Conservation (phyloP, 2,888 invertebrate species). For the Parochlus steinenii region DNA sequence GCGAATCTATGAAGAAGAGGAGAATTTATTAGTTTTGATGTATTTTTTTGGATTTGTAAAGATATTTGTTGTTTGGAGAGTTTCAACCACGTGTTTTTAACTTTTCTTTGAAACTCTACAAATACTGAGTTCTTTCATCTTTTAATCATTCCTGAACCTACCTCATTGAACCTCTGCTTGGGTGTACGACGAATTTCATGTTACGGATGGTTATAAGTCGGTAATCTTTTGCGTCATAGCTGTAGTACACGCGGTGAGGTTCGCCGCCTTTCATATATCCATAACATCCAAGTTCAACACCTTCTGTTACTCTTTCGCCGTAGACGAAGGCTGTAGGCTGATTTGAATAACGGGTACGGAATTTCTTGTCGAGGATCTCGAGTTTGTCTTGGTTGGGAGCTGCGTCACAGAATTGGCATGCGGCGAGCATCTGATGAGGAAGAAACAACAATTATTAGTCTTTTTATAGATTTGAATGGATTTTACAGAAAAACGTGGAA, state of each 20-base stretch:
- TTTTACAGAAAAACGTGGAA: too few species aligned
- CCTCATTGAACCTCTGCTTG: conserved; percentile 4
- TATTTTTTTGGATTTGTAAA: neutral
- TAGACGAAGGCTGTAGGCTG: conserved; percentile 6
- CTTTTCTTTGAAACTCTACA: conserved; percentile 1
- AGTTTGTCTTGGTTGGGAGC: conserved; percentile 3
- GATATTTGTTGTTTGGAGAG: neutral
- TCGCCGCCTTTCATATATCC: conserved; percentile 10
- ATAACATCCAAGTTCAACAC: conserved; percentile 9
- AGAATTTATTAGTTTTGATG: too few species aligned
- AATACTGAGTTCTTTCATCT: too few species aligned
- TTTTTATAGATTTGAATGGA: too few species aligned
- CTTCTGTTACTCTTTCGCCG: neutral
- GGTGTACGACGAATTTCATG: conserved; percentile 9
- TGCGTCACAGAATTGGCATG: neutral
- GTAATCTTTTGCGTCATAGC: conserved; percentile 9
- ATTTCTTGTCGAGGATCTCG: conserved; percentile 6
- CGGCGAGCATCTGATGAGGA: conserved; percentile 5
- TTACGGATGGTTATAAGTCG: conserved; percentile 9
- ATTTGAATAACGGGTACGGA: conserved; percentile 4
- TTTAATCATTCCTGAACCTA: too few species aligned
- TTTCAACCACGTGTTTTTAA: neutral
- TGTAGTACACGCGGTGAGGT: conserved; percentile 9
- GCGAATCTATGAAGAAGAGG: conserved; percentile 6
- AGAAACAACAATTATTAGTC: too few species aligned